phyloP scores from a whole-genome alignment of 23 tunicate species.

The Diplosoma virens region DNA sequence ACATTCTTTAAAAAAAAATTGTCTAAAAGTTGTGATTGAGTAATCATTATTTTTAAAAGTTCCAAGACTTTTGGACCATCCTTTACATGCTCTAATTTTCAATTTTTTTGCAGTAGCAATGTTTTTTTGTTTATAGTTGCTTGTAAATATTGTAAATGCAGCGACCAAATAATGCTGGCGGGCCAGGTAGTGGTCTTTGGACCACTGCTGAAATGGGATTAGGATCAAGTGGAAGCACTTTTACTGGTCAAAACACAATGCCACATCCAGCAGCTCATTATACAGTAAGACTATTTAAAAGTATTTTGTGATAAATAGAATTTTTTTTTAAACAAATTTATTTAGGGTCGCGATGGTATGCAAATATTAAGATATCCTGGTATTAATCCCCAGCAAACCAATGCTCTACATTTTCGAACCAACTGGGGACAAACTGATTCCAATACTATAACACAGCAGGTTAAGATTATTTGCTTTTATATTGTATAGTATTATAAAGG shows the following conservation, averaged over 20 bases:
- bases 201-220: conserved; percentile 31
- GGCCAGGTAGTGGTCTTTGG: conserved; percentile 63
- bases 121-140: conserved; percentile 33
- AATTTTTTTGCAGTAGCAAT: conserved; percentile 28
- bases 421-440: conserved; percentile 49
- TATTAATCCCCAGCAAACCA: conserved; percentile 16
- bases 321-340: background rate
- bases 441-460: conserved; percentile 41
- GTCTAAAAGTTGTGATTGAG: no score
- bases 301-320: background rate
- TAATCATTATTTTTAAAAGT: no score
- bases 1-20: no score
- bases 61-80: no score
- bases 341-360: conserved; percentile 45
- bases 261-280: conserved; percentile 4
- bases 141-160: conserved; percentile 98
- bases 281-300: background rate
- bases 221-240: conserved; percentile 13
- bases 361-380: background rate
- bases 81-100: no score
- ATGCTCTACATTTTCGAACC: conserved; percentile 12
- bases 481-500: no score
- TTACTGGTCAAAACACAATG: conserved; percentile 24
- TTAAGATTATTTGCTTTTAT: background rate
- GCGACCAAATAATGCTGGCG: conserved; percentile 75